A percentile compares a stretch with the other conserved stretches of the same genome.
These are phyloP conservation scores for Corapipo altera DNA, from an alignment of 2,113 vertebrate species.

Conservation along the genomic window DNA sequence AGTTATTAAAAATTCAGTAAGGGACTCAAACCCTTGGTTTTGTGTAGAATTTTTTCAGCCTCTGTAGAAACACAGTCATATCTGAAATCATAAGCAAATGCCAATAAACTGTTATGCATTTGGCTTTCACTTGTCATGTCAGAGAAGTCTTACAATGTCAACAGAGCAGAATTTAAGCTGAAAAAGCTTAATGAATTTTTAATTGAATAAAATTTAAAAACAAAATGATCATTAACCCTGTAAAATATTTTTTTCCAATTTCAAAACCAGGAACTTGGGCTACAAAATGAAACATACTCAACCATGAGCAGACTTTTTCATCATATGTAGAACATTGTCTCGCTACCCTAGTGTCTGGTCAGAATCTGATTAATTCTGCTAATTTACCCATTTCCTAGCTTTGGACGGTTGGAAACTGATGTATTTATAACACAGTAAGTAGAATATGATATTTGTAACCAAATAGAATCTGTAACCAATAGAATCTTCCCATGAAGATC, in stretches of 20 bases:
- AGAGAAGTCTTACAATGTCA: not conserved
- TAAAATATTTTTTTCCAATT: not conserved
- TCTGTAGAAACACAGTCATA: not conserved
- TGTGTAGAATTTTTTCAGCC: not conserved
- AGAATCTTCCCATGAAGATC: not conserved
- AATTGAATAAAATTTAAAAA: not conserved
- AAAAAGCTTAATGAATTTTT: not conserved
- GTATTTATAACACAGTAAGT: not conserved
- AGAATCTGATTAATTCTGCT: not conserved
- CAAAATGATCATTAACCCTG: not conserved
- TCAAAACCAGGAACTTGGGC: not conserved
- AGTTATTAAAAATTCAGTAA: not conserved
- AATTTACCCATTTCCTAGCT: not conserved
- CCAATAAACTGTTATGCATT: not conserved
- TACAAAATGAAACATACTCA: not conserved
- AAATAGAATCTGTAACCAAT: not conserved
- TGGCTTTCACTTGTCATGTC: not conserved
- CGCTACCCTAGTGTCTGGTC: not conserved
- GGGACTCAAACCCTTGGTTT: not conserved
- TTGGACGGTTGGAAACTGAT: not conserved
- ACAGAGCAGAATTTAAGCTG: not conserved
- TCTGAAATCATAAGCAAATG: not conserved
- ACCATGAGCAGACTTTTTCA: not conserved
- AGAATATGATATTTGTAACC: not conserved
- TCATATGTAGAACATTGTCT: not conserved